Base-by-base conservation (phyloP, 1,140 invertebrate species). In the Pachypeltis micranthus region DNA sequence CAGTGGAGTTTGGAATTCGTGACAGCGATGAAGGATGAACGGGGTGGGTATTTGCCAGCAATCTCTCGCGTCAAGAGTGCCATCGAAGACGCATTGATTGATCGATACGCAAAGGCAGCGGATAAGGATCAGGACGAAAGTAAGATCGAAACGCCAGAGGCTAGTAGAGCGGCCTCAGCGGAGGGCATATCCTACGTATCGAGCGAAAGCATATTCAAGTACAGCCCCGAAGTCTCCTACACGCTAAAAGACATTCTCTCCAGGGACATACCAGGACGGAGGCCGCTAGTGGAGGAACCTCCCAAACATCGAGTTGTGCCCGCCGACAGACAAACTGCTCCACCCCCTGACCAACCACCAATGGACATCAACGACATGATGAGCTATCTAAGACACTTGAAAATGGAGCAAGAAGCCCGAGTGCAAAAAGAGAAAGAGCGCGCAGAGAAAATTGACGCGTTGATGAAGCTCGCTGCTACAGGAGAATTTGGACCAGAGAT, bases 1-100 rank as follows among this genome's bases (percentile, higher is more conserved):
- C 47, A 51, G 21, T 51, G 47, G 47, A 51, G 47, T 21, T 21
- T 10, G 21, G 47, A 51, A 51, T 51, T 51, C 47, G 47, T 51
- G 10, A 51, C 12, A 4, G 47, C 47, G 47, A 51, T 51, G 47
- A 7, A 21, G 19, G 47, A 51, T 21, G 47, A 51, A 21, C 10
- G 47, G 3, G 47, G 47, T 4, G 47, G 23, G 21, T 51, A 51
- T 21, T 51, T 51, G 47, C 21, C 21, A 14, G 47, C 47, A 4
- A 21, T 21, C 19, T 10, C 12, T 10, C 47, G 23, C 7, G 12
- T 51, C 3, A 4, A 16, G 21, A 51, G 47, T 21, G 21, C 47
- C 10, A 51, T 51, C 47, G 47, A 51, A 21, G 47, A 51, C 19
- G 47, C 21, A 21, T 21, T 51, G 10, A 14, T 51, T 10, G 47